Evolutionary conservation across 2,888 invertebrate genomes (phyloP).

Genomic region (Cryptus armator): DNA sequence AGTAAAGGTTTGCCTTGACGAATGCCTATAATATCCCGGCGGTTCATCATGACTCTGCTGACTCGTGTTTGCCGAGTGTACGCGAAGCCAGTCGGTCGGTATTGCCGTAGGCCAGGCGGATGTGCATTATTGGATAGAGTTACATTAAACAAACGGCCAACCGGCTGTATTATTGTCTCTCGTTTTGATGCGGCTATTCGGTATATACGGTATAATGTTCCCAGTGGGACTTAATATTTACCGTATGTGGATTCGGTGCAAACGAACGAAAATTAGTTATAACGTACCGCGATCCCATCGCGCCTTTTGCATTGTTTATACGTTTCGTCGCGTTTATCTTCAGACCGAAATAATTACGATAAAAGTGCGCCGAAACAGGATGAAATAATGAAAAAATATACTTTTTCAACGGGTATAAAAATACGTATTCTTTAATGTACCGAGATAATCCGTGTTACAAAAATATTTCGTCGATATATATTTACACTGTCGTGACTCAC

Average conservation of each 20-base stretch:
- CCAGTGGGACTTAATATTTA: slow-evolving; percentile 43
- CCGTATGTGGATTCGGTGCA: slow-evolving; percentile 18
- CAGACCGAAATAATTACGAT: background rate
- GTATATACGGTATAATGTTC: slow-evolving; percentile 60
- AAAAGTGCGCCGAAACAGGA: background rate
- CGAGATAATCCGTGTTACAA: slow-evolving; percentile 4
- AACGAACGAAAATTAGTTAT: background rate
- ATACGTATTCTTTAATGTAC: slow-evolving; percentile 3
- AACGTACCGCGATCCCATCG: background rate
- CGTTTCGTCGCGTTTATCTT: background rate
- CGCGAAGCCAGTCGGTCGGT: slow-evolving; percentile 33
- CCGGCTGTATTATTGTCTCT: slow-evolving; percentile 60
- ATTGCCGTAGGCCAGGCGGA: slow-evolving; percentile 81
- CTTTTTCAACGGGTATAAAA: slow-evolving; percentile 1
- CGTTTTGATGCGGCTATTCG: slow-evolving; percentile 55
- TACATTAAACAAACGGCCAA: slow-evolving; percentile 82
- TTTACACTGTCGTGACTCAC: slow-evolving; percentile 25
- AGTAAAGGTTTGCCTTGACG: slow-evolving; percentile 65
- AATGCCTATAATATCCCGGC: slow-evolving; percentile 33
- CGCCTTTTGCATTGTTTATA: slow-evolving; percentile 10
- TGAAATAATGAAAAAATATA: background rate
- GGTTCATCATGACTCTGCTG: slow-evolving; percentile 9
- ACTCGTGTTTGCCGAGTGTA: slow-evolving; percentile 52
- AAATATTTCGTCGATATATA: slow-evolving; percentile 2
- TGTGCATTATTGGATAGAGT: slow-evolving; percentile 84